Evolutionary conservation across 2,797 vertebrate genomes (phyloP).

Genomic region (Trachurus trachurus): DNA sequence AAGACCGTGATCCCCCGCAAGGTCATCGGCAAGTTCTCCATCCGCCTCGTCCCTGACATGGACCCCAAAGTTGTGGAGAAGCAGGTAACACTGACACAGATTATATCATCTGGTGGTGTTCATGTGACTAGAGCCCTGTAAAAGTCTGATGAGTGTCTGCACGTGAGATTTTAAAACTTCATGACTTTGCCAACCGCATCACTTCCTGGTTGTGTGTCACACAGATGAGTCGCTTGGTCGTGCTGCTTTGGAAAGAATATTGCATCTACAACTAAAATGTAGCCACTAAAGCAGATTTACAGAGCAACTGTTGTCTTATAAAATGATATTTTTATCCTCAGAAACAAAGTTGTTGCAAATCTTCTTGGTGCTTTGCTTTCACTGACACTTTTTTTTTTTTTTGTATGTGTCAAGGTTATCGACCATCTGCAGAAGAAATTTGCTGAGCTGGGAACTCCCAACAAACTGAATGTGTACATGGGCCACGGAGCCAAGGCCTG

Average conservation of each 20-base stretch:
- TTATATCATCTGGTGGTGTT: background rate
- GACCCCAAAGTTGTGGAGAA: constrained; percentile 91
- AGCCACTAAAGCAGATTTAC: background rate
- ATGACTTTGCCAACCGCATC: background rate
- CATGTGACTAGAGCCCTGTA: background rate
- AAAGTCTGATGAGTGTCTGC: background rate
- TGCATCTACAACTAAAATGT: background rate
- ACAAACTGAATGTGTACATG: constrained; percentile 91
- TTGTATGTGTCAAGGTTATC: constrained; percentile 84
- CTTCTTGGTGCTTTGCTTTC: constrained; percentile 1
- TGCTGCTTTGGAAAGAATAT: background rate
- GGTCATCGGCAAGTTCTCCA: constrained; percentile 97
- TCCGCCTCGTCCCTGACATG: constrained; percentile 96
- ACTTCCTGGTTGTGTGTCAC: background rate
- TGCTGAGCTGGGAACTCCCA: constrained; percentile 90
- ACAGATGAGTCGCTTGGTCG: background rate
- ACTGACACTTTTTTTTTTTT: background rate
- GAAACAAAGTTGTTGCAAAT: background rate
- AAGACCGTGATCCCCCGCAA: constrained; percentile 98
- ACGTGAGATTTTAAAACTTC: background rate
- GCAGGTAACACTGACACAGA: constrained; percentile 78
- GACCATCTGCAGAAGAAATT: constrained; percentile 90
- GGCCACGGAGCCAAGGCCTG: constrained; percentile 95
- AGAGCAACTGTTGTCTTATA: background rate
- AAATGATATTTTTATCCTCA: too few relatives aligned